phyloP scores from a whole-genome alignment of 2,113 vertebrate species.

The Miniopterus natalensis region DNA sequence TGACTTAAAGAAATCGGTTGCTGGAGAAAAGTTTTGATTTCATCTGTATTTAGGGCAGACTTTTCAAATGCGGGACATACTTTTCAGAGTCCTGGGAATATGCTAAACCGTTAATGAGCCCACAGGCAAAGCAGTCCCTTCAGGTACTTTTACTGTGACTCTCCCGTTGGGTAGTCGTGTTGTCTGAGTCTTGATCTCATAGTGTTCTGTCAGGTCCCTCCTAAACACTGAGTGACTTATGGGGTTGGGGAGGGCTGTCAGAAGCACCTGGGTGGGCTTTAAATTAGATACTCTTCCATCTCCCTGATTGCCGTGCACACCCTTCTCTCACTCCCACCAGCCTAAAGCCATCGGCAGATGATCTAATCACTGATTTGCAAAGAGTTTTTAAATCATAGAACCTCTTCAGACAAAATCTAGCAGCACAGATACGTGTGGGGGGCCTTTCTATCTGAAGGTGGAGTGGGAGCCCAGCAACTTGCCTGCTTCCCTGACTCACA shows the following conservation, averaged over 20 bases:
- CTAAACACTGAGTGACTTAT: not conserved
- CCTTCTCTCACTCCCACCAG: not conserved
- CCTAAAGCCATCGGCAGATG: not conserved
- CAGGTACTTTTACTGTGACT: not conserved
- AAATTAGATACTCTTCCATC: not conserved
- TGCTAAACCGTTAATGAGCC: not conserved
- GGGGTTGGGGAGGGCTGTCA: not conserved
- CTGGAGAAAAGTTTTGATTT: conserved; percentile 41
- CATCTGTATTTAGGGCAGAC: not conserved
- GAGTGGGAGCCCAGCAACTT: not conserved
- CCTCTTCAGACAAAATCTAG: not conserved
- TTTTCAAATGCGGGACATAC: not conserved
- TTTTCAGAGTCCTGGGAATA: not conserved
- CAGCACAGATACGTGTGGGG: not conserved
- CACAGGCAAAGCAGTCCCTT: not conserved
- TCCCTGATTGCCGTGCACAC: not conserved
- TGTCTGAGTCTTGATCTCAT: not conserved
- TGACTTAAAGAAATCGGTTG: not conserved
- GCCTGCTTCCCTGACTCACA: not conserved
- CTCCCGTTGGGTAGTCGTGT: not conserved
- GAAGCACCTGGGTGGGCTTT: not conserved
- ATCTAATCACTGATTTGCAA: not conserved
- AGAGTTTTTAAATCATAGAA: not conserved
- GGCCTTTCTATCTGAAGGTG: not conserved
- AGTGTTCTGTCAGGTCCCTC: not conserved